phyloP scores from a whole-genome alignment of 2,888 invertebrate species.

The Sarcophaga subvicina region DNA sequence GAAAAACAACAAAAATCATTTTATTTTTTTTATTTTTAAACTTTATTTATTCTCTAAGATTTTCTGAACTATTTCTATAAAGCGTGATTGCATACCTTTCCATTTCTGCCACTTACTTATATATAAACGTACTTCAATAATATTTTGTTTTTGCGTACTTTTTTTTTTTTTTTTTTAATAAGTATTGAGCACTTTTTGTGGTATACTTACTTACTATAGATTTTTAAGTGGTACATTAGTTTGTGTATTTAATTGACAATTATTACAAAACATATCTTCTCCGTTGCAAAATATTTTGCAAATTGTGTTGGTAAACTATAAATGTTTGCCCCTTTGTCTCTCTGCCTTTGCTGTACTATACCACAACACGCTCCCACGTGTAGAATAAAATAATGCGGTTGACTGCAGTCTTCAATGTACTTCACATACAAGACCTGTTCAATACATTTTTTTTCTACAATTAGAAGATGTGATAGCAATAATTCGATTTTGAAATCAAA shows the following conservation, averaged over 20 bases:
- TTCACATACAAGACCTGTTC: background rate
- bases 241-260: slow-evolving; percentile 56
- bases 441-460: too few species aligned
- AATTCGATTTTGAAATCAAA: background rate
- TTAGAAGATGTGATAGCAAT: background rate
- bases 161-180: background rate
- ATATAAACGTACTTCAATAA: background rate
- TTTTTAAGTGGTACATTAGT: slow-evolving; percentile 21
- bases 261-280: slow-evolving; percentile 47
- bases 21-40: too few species aligned
- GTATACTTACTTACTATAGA: background rate
- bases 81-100: too few species aligned
- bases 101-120: too few species aligned
- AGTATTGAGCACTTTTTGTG: slow-evolving; percentile 27
- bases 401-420: background rate
- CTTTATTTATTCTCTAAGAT: too few species aligned
- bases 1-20: too few species aligned
- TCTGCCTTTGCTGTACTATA: background rate
- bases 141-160: too few species aligned
- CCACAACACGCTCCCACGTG: background rate
- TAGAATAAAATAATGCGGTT: background rate
- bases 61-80: too few species aligned
- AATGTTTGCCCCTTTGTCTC: slow-evolving; percentile 3
- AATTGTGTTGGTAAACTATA: slow-evolving; percentile 44
- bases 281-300: slow-evolving; percentile 36